phyloP scores from a whole-genome alignment of 2,888 invertebrate species.

The Drosophila sordidula region DNA sequence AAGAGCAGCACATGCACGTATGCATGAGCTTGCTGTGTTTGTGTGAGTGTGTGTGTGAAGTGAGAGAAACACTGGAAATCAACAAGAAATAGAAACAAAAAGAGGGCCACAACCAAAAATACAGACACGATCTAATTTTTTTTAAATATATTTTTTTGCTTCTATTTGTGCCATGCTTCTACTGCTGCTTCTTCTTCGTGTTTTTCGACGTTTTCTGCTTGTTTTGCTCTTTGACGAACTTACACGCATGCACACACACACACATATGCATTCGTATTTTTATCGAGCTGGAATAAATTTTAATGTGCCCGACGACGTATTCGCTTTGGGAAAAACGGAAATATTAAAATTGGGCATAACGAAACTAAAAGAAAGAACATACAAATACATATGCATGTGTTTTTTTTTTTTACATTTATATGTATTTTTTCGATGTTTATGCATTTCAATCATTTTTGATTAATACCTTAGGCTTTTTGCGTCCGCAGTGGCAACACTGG shows the following conservation, averaged over 20 bases:
- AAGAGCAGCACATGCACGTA: slow-evolving; percentile 1
- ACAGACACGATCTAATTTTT: slow-evolving; percentile 63
- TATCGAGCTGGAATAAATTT: slow-evolving; percentile 67
- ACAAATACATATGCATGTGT: neutral
- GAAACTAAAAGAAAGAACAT: slow-evolving; percentile 47
- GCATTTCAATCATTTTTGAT: slow-evolving; percentile 40
- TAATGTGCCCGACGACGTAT: slow-evolving; percentile 53
- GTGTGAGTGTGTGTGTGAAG: slow-evolving; percentile 2
- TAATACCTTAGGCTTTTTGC: slow-evolving; percentile 41
- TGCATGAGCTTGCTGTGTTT: neutral
- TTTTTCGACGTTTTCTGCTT: slow-evolving; percentile 27
- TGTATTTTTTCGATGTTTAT: slow-evolving; percentile 20
- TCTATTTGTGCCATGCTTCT: slow-evolving; percentile 19
- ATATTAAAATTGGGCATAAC: slow-evolving; percentile 68
- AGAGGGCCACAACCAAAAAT: slow-evolving; percentile 42
- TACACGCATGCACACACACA: slow-evolving; percentile 4
- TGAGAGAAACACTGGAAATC: slow-evolving; percentile 39
- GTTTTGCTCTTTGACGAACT: slow-evolving; percentile 28
- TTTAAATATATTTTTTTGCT: slow-evolving; percentile 17
- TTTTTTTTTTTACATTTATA: neutral
- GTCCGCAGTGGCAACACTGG: slow-evolving; percentile 13
- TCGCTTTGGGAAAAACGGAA: slow-evolving; percentile 62
- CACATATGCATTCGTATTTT: slow-evolving; percentile 26
- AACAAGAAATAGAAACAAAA: slow-evolving; percentile 51
- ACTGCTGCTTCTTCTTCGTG: slow-evolving; percentile 23